Evolutionary conservation across 2,113 vertebrate species (phyloP).

Genomic region (Oceanodroma tethys): DNA sequence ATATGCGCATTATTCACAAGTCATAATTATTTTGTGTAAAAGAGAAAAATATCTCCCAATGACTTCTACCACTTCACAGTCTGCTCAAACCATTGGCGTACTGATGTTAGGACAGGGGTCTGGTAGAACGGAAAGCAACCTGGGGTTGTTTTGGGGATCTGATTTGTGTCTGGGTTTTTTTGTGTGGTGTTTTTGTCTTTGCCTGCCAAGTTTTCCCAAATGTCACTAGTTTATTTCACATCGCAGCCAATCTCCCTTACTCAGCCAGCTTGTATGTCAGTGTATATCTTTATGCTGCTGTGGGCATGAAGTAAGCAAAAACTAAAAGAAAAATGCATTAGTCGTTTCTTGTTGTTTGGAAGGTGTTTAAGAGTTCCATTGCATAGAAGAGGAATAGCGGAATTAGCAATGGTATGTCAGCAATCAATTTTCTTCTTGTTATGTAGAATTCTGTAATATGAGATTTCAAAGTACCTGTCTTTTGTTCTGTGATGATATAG

Average conservation of each 20-base stretch:
- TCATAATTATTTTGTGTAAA: not conserved
- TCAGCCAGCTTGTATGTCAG: not conserved
- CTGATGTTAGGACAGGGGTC: not conserved
- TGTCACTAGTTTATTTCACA: not conserved
- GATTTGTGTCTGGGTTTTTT: not conserved
- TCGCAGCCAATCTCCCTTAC: not conserved
- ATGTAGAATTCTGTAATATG: not conserved
- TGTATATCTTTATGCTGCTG: not conserved
- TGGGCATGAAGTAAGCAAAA: not conserved
- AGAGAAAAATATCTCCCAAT: not conserved
- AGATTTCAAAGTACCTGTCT: not conserved
- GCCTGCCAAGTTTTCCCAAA: not conserved
- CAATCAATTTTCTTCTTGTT: not conserved
- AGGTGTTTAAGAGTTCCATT: not conserved
- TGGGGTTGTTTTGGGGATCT: not conserved
- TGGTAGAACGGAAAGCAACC: not conserved
- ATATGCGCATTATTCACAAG: not conserved
- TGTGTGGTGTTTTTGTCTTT: not conserved
- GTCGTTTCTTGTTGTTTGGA: not conserved
- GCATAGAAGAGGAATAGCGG: not conserved
- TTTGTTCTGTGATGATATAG: not conserved
- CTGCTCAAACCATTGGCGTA: not conserved
- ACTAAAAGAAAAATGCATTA: not conserved
- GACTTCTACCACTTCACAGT: not conserved
- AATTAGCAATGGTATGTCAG: not conserved